A percentile compares a stretch with the other conserved stretches of the same genome.
Evolutionary conservation across 2,113 vertebrate species (phyloP).

Genomic region (Trichechus manatus): DNA sequence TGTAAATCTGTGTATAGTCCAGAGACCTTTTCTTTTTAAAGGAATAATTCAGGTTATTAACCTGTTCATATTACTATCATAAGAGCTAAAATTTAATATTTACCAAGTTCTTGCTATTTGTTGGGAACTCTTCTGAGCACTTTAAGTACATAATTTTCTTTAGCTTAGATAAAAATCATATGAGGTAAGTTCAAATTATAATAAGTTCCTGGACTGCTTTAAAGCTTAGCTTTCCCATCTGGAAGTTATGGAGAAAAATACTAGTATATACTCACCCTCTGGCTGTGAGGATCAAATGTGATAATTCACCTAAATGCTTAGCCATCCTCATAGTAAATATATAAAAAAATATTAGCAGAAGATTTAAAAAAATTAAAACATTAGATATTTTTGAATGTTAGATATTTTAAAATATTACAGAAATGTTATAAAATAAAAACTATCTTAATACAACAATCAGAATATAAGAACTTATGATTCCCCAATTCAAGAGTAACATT

Average conservation of each 20-base stretch:
- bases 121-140: background rate
- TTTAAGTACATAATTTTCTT: background rate
- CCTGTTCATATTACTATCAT: background rate
- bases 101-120: background rate
- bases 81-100: slow-evolving; percentile 1
- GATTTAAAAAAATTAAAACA: background rate
- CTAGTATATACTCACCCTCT: background rate
- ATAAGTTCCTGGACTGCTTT: background rate
- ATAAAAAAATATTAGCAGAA: background rate
- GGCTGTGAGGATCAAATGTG: background rate
- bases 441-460: slow-evolving; percentile 20
- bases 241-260: background rate
- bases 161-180: slow-evolving; percentile 25
- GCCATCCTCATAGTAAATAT: background rate
- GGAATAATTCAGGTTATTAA: background rate
- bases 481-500: slow-evolving; percentile 4
- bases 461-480: background rate
- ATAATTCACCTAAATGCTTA: background rate
- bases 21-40: slow-evolving; percentile 46
- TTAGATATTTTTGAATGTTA: background rate
- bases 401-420: background rate
- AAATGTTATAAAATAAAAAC: slow-evolving; percentile 40
- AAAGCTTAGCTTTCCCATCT: background rate
- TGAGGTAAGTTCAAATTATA: slow-evolving; percentile 29
- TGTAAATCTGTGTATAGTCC: background rate